These are phyloP conservation scores for Fulica atra DNA, from an alignment of 2,113 vertebrate species.

Conservation along the genomic window DNA sequence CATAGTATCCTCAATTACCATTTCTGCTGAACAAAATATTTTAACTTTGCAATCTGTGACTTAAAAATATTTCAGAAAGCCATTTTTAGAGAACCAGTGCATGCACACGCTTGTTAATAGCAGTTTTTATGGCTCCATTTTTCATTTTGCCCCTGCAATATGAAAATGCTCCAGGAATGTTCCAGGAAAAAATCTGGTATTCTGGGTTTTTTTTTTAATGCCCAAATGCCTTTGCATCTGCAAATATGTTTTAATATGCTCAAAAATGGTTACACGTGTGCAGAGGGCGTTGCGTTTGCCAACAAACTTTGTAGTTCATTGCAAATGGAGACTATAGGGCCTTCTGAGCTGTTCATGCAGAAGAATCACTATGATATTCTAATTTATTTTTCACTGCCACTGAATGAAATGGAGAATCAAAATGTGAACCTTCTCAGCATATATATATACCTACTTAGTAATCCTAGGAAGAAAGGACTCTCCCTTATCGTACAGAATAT, in stretches of 20 bases:
- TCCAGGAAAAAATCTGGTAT: background rate
- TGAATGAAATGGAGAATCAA: background rate
- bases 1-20: background rate
- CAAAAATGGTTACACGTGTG: background rate
- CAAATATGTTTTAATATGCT: background rate
- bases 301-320: background rate
- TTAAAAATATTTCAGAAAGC: background rate
- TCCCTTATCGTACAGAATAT: slow-evolving; percentile 26
- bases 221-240: background rate
- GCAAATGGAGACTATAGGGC: background rate
- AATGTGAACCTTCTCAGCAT: background rate
- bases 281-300: background rate
- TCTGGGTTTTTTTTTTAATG: background rate
- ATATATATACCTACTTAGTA: background rate
- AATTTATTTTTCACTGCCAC: slow-evolving; percentile 24
- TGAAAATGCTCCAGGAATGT: background rate
- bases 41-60: background rate
- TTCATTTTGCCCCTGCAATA: background rate
- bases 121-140: background rate
- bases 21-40: background rate
- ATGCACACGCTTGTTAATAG: background rate
- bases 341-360: background rate
- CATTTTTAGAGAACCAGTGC: background rate
- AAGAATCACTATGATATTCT: background rate
- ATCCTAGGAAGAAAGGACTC: background rate